Evolutionary conservation across 2,113 vertebrate species (phyloP).

Genomic region (Grus americana): DNA sequence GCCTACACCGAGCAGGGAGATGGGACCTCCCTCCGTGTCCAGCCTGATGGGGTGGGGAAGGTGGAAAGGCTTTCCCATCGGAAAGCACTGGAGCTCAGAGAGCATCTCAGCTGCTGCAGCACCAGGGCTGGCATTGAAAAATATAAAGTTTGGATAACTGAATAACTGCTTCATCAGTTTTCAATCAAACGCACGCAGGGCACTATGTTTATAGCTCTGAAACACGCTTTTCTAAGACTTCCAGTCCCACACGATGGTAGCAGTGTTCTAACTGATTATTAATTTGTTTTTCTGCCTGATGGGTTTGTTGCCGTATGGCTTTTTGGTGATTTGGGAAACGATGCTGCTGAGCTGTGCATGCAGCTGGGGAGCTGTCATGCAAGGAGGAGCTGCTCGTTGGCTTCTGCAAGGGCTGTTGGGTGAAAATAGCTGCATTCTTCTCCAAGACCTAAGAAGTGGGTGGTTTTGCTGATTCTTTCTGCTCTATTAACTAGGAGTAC

Average conservation of each 20-base stretch:
- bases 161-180: not conserved
- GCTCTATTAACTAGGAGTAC: slow-evolving; percentile 14
- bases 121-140: not conserved
- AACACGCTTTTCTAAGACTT: accelerated
- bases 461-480: slow-evolving; percentile 21
- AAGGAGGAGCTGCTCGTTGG: not conserved
- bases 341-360: not conserved
- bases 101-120: not conserved
- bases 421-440: not conserved
- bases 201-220: not conserved
- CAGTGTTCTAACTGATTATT: not conserved
- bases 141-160: not conserved
- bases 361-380: not conserved
- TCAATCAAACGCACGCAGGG: not conserved
- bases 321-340: not conserved
- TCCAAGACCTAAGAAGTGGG: not conserved
- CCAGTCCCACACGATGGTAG: not conserved
- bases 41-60: not conserved
- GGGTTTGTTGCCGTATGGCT: not conserved
- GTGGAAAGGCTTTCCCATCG: not conserved
- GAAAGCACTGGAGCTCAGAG: not conserved
- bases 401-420: not conserved
- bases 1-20: accelerated
- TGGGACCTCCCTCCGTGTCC: not conserved
- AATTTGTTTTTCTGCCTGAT: not conserved